Conservation (phyloP, 2,797 vertebrate species). For the Nannoperca obscura region DNA sequence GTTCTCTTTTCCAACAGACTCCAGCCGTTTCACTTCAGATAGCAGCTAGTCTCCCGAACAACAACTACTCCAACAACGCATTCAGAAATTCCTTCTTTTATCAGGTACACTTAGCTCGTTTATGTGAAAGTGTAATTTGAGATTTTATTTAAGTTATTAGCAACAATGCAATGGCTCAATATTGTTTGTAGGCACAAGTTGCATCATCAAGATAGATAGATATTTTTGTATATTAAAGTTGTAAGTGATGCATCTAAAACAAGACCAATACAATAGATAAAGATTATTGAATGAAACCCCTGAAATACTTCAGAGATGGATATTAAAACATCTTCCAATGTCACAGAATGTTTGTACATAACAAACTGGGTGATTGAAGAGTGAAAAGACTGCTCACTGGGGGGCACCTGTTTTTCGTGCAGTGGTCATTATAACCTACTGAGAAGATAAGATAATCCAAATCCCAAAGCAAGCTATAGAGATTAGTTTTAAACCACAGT, state of each 20-base stretch:
- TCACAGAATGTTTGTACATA: neutral
- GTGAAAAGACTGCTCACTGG: neutral
- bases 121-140: neutral
- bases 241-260: neutral
- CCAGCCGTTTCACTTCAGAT: constrained; percentile 86
- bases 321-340: neutral
- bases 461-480: neutral
- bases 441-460: neutral
- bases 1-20: constrained; percentile 75
- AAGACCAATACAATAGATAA: neutral
- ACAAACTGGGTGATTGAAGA: neutral
- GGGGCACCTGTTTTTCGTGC: neutral
- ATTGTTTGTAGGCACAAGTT: neutral
- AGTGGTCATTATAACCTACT: neutral
- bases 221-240: neutral
- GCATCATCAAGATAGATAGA: neutral
- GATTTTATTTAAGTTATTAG: neutral
- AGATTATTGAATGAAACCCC: neutral
- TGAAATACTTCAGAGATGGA: neutral
- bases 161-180: neutral
- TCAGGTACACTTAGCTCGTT: constrained; percentile 81
- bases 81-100: constrained; percentile 92
- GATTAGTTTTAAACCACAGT: neutral
- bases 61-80: constrained; percentile 81
- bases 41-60: constrained; percentile 86